Base-by-base conservation (phyloP, 2,888 invertebrate genomes). In the Netelia fuscicornis region DNA sequence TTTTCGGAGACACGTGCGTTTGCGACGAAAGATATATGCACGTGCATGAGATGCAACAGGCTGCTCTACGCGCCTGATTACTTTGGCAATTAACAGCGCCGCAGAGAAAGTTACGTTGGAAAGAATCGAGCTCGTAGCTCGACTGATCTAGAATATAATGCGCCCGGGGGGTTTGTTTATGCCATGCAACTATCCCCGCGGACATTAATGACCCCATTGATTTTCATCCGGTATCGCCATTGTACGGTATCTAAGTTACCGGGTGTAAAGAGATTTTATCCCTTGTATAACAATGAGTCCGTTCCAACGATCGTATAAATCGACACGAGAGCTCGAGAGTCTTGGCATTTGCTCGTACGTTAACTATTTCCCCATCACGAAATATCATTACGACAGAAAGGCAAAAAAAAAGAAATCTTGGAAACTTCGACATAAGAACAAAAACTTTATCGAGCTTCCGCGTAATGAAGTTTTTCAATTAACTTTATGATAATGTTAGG, bases 131-230 rank as follows among this genome's bases (percentile, higher is more conserved):
- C 42, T 20, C 75, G 60, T 60, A 64, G 75, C 74, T 83, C 44
- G 67, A 13, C 58, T 68, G 56, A 52, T 54, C 30, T 20, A 79
- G 70, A 60, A 60, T 54, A 20, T 48, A 75, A 48, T 62, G 62
- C 74, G 44, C 64, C 44, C 44, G 60, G 17, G 64, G 52, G 52
- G 30, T 62, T 62, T 52, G 75, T 64, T 48, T 64, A 54, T 76
- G 67, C 70, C 30, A 37, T 71, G 64, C 81, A 71, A 62, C 64
- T 48, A 65, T 67, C 81, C 37, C 81, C 62, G 64, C 58, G 71
- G 81, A 64, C 71, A 82, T 82, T 82, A 82, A 82, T 77, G 81
- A 71, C 70, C 81, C 62, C 70, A 74, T 81, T 81, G 76, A 70
- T 75, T 75, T 37, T 64, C 75, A 64, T 52, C 75, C n/a, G 62